Base-by-base conservation (phyloP, 1,140 invertebrate species). In the Lanistes nyassanus region DNA sequence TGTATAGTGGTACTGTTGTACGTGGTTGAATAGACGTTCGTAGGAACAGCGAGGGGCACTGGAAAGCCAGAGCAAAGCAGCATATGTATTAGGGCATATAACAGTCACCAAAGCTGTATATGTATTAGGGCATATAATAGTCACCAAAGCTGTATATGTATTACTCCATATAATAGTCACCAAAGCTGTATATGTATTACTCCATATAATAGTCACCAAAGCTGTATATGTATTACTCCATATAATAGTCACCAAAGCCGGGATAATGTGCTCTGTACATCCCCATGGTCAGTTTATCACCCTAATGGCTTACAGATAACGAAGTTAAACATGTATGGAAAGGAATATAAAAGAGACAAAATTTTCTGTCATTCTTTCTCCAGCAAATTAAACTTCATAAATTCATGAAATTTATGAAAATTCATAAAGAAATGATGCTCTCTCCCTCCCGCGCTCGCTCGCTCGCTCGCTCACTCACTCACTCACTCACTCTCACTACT, bases 1-100 rank as follows among this genome's bases (percentile, higher is more conserved):
- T 97, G 97, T 56, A 98, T 91, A 37, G 96, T 93, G 0, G 97
- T 98, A 0, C 96, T 96, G 88, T 99, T 99, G 86, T 92, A 96
- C 1, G 95, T 92, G 11, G 90, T 81, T 0, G 95, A 94, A 29
- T 91, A 90, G 0, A 97, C 94, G 82, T 94, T 91, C 84, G 56
- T 86, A 86, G 86, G 37, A 88, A 87, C 4, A 88, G 79, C 88
- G 88, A 89, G n/a, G 75, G 80, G 7, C 82, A 77, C 88, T 87
- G 88, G 53, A 96, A 92, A 7, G 94, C 93, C 85, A 96, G 94
- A 74, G 96, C 95, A 42, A 42, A 42, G 39, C 5, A 6, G 39
- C 5, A 42, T 42, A 13, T 6, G 39, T 42, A 77, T 94, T 94
- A 2, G 96, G 95, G 88, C 95, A 97, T 16, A 95, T 95, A 0